phyloP scores from a whole-genome alignment of 2,888 invertebrate genomes.

The Melipona bicolor region DNA sequence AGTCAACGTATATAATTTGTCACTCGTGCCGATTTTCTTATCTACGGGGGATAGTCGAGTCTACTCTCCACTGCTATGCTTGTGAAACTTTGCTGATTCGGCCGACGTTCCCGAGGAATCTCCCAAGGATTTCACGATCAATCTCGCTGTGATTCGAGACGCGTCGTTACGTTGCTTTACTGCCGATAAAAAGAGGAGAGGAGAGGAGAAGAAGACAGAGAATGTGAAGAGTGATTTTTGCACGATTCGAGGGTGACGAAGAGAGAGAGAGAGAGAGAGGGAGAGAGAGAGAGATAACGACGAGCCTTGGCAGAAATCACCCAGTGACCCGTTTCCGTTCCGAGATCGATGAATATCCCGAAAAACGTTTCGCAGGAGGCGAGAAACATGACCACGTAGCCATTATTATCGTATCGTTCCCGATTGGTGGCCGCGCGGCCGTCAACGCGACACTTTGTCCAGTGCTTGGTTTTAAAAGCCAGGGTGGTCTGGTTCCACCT shows the following conservation, averaged over 20 bases:
- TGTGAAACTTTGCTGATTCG: constrained; percentile 12
- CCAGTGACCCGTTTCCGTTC: constrained; percentile 63
- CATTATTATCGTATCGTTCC: constrained; percentile 53
- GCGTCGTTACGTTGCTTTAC: background rate
- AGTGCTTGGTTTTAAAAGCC: constrained; percentile 1
- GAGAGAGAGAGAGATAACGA: background rate
- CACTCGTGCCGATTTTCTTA: background rate
- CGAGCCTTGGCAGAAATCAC: background rate
- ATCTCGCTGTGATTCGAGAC: background rate
- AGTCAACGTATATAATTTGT: background rate
- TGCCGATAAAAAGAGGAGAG: background rate
- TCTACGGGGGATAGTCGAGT: background rate
- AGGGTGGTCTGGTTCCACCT: constrained; percentile 28
- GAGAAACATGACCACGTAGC: constrained; percentile 57
- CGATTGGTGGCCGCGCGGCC: constrained; percentile 21
- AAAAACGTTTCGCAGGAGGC: constrained; percentile 25
- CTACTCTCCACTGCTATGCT: background rate
- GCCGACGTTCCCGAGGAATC: background rate
- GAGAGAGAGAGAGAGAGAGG: background rate
- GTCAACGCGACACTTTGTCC: background rate
- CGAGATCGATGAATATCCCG: constrained; percentile 51
- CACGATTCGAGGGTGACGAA: background rate
- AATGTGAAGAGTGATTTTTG: background rate
- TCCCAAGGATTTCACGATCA: background rate
- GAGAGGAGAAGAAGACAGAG: background rate